Conservation (phyloP, 2,888 invertebrate genomes). For the Bombylius discolor region DNA sequence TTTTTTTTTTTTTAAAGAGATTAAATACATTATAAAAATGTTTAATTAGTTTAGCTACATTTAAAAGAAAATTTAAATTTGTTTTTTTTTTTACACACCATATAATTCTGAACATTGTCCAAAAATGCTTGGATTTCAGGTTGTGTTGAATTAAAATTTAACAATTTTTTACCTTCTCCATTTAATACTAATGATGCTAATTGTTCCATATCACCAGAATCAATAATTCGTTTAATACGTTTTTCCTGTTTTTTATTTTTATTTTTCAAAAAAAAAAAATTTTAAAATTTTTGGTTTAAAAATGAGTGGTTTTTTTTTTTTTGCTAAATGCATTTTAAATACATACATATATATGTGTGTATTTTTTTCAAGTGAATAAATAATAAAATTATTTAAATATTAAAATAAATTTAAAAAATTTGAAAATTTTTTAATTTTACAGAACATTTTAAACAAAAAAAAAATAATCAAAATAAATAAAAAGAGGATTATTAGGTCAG, state of each 20-base stretch:
- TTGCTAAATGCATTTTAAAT: too few relatives aligned
- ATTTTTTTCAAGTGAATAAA: too few relatives aligned
- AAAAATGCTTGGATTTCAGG: constrained; percentile 75
- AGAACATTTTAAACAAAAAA: too few relatives aligned
- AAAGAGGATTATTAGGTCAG: too few relatives aligned
- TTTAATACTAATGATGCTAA: constrained; percentile 77
- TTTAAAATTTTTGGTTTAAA: not conserved
- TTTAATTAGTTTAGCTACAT: too few relatives aligned
- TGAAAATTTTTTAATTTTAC: too few relatives aligned
- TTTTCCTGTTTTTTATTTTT: constrained; percentile 39
- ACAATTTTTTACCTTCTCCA: constrained; percentile 69
- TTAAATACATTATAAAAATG: not conserved
- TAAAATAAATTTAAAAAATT: too few relatives aligned
- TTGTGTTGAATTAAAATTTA: constrained; percentile 56
- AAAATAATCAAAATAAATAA: too few relatives aligned
- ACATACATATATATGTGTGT: too few relatives aligned
- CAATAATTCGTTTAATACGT: constrained; percentile 53
- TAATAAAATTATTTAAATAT: too few relatives aligned
- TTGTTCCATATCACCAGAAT: constrained; percentile 74
- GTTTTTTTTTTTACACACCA: constrained; percentile 42
- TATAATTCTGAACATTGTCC: constrained; percentile 73
- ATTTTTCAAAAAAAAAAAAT: not conserved
- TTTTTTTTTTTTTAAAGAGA: not conserved
- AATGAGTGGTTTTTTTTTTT: not conserved
- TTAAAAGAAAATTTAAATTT: not conserved